Base-by-base conservation (phyloP, 2,113 vertebrate genomes). In the Neotoma lepida region DNA sequence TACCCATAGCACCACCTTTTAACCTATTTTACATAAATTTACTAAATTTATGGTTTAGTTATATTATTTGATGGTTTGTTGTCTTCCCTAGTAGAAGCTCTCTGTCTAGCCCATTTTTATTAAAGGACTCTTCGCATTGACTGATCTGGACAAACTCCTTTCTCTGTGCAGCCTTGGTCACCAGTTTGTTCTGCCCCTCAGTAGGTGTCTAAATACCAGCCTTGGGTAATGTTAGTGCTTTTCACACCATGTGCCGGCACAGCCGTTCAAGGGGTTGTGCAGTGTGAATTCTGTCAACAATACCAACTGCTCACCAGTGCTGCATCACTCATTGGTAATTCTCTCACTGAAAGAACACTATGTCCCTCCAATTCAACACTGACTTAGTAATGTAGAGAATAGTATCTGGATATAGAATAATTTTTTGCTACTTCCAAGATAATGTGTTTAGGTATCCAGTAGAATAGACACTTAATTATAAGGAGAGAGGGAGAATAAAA, bases 381-480 rank as follows among this genome's bases (percentile, higher is more conserved):
- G 10, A 82, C 24, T 82, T 39, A 4, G n/a, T 80, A 8, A 7
- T 28, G 78, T 28, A 10, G 5, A 93, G 22, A 73, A 68, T 46
- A 54, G 30, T 51, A 77, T 18, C 28, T 77, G 46, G 28, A 13
- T 46, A 46, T 44, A 44, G 12, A 44, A 74, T 46, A 61, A 30
- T 30, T 44, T 22, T 74, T 74, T 58, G 14, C 10, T 81, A 64
- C 15, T 61, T 88, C 13, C 1, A 46, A 68, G 41, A 70, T 86
- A 44, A 70, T 88, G 33, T 73, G 44, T 88, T 85, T 77, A 51
- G 20, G 26, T 33, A 64, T 85, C 35, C 49, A 76, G 51, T 14
- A 63, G 58, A 80, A 93, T 88, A 94, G 22, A 35, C 90, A 33
- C 18, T 64, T 7, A 68, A 28, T 92, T 76, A 87, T 46, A 51